Base-by-base conservation (phyloP, 2,113 vertebrate species). In the Hiodon alosoides region DNA sequence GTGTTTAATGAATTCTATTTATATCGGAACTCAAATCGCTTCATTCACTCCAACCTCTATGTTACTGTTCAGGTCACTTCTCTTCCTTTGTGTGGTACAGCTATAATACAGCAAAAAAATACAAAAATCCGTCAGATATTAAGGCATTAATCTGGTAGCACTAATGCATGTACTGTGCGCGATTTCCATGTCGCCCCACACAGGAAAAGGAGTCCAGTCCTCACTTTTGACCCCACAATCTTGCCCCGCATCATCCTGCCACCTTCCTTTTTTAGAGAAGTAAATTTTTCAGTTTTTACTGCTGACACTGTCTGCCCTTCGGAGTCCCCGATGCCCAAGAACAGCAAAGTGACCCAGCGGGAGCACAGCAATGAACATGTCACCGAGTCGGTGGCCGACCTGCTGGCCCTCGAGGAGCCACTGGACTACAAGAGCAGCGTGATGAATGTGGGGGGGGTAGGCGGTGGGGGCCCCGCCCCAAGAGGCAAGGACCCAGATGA, bases 361-460 rank as follows among this genome's bases (percentile, higher is more conserved):
- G 95, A 97, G 85, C 95, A 97, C 87, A 96, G 95, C 91, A 95
- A 87, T 13, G 96, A 98, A 82, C 94, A 93, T 47, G 97, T 99
- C 90, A 99, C 97, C 0, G 97, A 99, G 89, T 99, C 97, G 0
- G 97, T 99, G 90, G 96, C 96, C 0, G 97, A 99, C 84, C 88
- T 99, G 80, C 89, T 99, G 90, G 96, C 96, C 78, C 92, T 96
- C 0, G 94, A 98, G 85, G 95, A 98, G 77, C 94, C 96, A 0
- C 93, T 98, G 91, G 97, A 98, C 91, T 98, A 98, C 80, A 99
- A 97, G 84, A 93, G 91, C 81, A 98, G 97, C 0, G 84, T 93
- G 81, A 93, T 98, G 85, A 98, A 95, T 0, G 90, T 98, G 87
- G 90, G 93, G 0, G 90, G 93, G 0, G 79, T 94, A 79, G 0